phyloP scores from a whole-genome alignment of 2,888 invertebrate genomes.

The Ypsolopha sequella region DNA sequence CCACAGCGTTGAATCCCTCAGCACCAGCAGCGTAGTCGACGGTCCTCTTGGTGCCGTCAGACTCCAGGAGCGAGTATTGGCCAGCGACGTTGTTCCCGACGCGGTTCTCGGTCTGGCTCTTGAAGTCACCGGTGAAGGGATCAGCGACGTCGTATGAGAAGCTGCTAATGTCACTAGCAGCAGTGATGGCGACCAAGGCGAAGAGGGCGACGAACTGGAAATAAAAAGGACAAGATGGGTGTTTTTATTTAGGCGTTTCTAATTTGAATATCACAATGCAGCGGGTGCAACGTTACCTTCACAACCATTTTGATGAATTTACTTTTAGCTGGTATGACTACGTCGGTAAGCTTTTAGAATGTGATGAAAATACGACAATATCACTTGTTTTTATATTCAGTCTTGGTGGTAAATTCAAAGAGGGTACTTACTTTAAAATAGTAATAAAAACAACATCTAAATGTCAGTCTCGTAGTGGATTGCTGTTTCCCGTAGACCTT shows the following conservation, averaged over 20 bases:
- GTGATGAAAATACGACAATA: not conserved
- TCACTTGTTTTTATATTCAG: not conserved
- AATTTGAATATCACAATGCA: too few species aligned
- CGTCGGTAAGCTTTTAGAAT: not conserved
- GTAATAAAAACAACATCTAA: too few species aligned
- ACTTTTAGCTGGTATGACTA: not conserved
- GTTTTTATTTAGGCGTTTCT: too few species aligned
- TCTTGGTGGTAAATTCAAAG: too few species aligned
- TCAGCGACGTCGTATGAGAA: slow-evolving; percentile 70
- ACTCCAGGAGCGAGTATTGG: slow-evolving; percentile 64
- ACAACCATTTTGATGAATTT: not conserved
- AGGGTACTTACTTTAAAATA: too few species aligned
- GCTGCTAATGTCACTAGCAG: slow-evolving; percentile 32
- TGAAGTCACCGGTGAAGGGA: slow-evolving; percentile 66
- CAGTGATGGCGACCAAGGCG: not conserved
- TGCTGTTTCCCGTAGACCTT: too few species aligned
- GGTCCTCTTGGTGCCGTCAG: slow-evolving; percentile 64
- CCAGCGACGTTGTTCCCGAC: slow-evolving; percentile 62
- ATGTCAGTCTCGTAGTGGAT: too few species aligned
- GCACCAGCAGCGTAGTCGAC: slow-evolving; percentile 70
- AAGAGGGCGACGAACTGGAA: not conserved
- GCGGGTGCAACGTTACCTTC: not conserved
- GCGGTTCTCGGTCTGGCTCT: slow-evolving; percentile 63
- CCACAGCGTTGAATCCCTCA: slow-evolving; percentile 68
- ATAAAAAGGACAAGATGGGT: not conserved